These are phyloP conservation scores for Hemicordylus capensis DNA, from an alignment of 2,113 vertebrate genomes.

Conservation along the genomic window DNA sequence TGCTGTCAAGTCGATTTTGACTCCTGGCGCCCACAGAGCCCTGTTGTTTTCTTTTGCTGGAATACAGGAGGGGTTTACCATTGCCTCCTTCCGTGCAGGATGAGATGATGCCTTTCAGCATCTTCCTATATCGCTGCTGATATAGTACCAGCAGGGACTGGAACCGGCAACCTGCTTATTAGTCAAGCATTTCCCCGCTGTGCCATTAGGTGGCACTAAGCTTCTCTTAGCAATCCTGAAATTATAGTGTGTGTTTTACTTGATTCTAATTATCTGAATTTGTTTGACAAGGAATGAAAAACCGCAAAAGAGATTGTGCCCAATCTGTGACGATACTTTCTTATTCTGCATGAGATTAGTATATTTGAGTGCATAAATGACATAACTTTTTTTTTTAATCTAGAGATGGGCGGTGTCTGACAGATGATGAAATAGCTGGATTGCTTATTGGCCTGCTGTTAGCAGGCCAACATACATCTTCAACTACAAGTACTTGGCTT, in stretches of 20 bases:
- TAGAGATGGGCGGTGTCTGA: constrained; percentile 86
- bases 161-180: too few species aligned
- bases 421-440: constrained; percentile 86
- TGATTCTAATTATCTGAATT: background rate
- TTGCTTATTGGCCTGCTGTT: constrained; percentile 94
- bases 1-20: too few species aligned
- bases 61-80: too few species aligned
- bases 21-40: too few species aligned
- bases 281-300: background rate
- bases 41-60: too few species aligned
- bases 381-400: rapidly evolving
- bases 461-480: constrained; percentile 96
- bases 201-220: too few species aligned
- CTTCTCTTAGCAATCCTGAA: background rate
- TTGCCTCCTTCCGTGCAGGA: too few species aligned
- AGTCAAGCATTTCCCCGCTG: too few species aligned
- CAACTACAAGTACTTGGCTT: constrained; percentile 95
- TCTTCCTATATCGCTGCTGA: too few species aligned
- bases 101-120: too few species aligned
- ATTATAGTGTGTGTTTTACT: background rate
- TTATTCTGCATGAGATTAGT: background rate
- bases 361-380: background rate
- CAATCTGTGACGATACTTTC: background rate
- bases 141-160: too few species aligned
- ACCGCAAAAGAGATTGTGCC: background rate